Evolutionary conservation across 2,113 vertebrate species (phyloP).

Genomic region (Thomomys bottae): DNA sequence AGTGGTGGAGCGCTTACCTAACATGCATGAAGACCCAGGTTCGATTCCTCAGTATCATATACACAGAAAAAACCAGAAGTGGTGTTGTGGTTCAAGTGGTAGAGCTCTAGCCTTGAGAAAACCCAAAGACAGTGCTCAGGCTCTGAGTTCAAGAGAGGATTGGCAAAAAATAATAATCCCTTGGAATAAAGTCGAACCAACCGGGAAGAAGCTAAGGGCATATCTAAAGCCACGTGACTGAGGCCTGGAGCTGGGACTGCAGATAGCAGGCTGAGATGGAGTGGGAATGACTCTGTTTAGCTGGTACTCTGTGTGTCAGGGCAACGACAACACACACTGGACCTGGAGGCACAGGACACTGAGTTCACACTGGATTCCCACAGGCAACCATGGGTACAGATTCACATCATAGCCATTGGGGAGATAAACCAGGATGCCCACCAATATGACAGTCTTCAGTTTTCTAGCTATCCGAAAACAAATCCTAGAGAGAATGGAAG

Average conservation of each 20-base stretch:
- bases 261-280: not conserved
- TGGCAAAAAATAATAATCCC: no score
- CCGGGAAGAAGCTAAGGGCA: not conserved
- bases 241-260: not conserved
- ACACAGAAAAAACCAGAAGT: no score
- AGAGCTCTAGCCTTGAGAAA: no score
- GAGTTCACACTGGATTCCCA: rapidly evolving
- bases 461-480: not conserved
- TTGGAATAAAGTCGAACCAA: not conserved
- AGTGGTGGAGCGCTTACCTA: no score
- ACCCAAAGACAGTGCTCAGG: no score
- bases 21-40: no score
- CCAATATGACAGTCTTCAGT: not conserved
- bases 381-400: not conserved
- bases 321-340: rapidly evolving
- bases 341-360: not conserved
- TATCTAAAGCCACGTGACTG: not conserved
- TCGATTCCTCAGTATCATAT: no score
- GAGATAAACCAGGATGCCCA: not conserved
- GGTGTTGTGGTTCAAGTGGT: no score
- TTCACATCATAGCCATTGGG: not conserved
- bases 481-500: not conserved
- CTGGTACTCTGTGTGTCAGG: rapidly evolving
- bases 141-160: no score
- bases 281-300: not conserved